Conservation (phyloP, 2,113 vertebrate genomes). For the Mustelus asterias region DNA sequence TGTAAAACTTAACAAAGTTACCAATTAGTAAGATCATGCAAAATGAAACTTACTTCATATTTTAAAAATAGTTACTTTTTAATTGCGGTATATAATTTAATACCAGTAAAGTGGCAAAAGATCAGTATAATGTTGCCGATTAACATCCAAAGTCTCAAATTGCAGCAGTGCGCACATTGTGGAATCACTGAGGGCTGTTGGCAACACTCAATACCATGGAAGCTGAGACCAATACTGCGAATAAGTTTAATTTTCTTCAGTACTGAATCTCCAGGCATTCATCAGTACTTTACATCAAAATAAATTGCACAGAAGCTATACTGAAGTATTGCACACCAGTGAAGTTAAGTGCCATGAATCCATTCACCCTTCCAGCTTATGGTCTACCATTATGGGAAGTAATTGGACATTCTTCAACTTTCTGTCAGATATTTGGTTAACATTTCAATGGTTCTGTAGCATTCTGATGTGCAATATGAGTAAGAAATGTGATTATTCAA, state of each 20-base stretch:
- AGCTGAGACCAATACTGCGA: neutral
- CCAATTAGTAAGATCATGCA: neutral
- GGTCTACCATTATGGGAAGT: neutral
- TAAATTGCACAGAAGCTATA: neutral
- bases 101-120: neutral
- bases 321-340: neutral
- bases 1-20: conserved; percentile 10
- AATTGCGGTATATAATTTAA: neutral
- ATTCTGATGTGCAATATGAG: neutral
- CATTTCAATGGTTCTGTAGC: neutral
- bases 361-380: neutral
- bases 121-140: neutral
- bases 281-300: neutral
- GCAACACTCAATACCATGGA: neutral
- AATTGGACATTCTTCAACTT: neutral
- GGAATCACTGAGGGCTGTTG: neutral
- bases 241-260: neutral
- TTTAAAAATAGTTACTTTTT: neutral
- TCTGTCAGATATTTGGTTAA: neutral
- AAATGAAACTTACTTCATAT: neutral
- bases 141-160: neutral
- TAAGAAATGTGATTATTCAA: neutral
- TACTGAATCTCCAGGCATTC: neutral
- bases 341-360: neutral
- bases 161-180: neutral